These are phyloP conservation scores for Lacanobia wlatinum DNA, from an alignment of 2,888 invertebrate genomes.

Conservation along the genomic window DNA sequence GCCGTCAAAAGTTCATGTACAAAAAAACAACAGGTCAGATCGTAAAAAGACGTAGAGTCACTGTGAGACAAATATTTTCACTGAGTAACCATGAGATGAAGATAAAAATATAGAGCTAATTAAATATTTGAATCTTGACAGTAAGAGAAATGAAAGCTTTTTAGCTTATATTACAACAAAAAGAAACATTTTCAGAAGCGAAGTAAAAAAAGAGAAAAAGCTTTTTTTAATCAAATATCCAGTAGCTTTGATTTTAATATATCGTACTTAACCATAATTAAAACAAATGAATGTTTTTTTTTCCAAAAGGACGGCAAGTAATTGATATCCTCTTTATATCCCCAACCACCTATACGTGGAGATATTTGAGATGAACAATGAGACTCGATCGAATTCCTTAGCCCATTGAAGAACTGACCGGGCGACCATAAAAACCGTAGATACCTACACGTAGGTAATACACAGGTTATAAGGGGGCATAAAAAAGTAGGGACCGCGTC, in stretches of 20 bases:
- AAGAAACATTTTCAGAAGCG: neutral
- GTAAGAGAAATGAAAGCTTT: conserved; percentile 32
- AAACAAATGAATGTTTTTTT: conserved; percentile 70
- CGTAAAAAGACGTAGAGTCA: conserved; percentile 88
- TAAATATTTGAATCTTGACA: conserved; percentile 62
- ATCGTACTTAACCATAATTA: conserved; percentile 71
- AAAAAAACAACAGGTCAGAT: conserved; percentile 88
- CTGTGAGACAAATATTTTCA: conserved; percentile 82
- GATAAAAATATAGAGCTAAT: conserved; percentile 67
- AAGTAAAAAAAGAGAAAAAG: conserved; percentile 18
- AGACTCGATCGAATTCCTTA: conserved; percentile 90
- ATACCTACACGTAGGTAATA: conserved; percentile 91
- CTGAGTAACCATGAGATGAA: conserved; percentile 73
- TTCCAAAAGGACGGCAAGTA: conserved; percentile 73
- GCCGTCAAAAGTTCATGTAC: conserved; percentile 89
- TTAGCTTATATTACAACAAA: conserved; percentile 7
- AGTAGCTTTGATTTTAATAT: conserved; percentile 67
- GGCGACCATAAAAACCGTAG: conserved; percentile 89
- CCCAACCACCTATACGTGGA: conserved; percentile 74
- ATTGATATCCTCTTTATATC: conserved; percentile 78
- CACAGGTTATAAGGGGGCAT: conserved; percentile 90
- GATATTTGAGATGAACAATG: conserved; percentile 84
- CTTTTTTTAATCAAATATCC: conserved; percentile 42
- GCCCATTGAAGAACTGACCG: conserved; percentile 90
- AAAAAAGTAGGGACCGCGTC: conserved; percentile 90